phyloP scores from a whole-genome alignment of 2,888 invertebrate species.

The Catocala sponsa region DNA sequence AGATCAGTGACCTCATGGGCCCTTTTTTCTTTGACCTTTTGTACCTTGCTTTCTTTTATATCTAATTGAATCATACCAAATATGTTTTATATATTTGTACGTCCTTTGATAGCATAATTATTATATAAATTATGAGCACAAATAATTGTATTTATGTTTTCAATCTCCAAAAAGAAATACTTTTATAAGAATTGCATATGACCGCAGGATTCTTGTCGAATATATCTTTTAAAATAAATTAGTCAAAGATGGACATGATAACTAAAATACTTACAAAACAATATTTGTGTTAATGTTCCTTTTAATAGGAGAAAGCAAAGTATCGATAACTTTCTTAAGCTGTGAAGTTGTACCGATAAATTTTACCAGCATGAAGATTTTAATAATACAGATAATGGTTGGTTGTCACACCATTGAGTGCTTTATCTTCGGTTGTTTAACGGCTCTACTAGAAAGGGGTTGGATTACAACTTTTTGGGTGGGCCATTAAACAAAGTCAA shows the following conservation, averaged over 20 bases:
- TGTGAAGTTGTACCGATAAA: conserved; percentile 9
- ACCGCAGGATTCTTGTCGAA: too few relatives aligned
- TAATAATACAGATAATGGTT: conserved; percentile 8
- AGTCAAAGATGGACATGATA: conserved; percentile 2
- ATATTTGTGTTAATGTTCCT: conserved; percentile 6
- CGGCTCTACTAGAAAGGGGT: not conserved
- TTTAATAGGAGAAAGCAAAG: not conserved
- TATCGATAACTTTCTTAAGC: conserved; percentile 6
- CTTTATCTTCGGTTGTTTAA: not conserved
- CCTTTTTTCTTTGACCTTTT: too few relatives aligned
- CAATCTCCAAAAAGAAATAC: too few relatives aligned
- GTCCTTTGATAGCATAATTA: too few relatives aligned
- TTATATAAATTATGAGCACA: too few relatives aligned
- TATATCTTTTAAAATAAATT: too few relatives aligned
- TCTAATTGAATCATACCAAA: too few relatives aligned
- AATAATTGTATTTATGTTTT: too few relatives aligned
- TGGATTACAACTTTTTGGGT: not conserved
- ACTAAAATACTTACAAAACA: conserved; percentile 10
- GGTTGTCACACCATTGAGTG: not conserved
- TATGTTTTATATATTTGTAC: too few relatives aligned
- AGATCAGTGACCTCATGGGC: too few relatives aligned
- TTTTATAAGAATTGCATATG: too few relatives aligned
- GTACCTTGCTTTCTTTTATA: too few relatives aligned
- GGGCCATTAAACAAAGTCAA: not conserved
- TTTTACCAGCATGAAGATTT: conserved; percentile 6